Base-by-base conservation (phyloP, 2,113 vertebrate species). In the Nanger granti region DNA sequence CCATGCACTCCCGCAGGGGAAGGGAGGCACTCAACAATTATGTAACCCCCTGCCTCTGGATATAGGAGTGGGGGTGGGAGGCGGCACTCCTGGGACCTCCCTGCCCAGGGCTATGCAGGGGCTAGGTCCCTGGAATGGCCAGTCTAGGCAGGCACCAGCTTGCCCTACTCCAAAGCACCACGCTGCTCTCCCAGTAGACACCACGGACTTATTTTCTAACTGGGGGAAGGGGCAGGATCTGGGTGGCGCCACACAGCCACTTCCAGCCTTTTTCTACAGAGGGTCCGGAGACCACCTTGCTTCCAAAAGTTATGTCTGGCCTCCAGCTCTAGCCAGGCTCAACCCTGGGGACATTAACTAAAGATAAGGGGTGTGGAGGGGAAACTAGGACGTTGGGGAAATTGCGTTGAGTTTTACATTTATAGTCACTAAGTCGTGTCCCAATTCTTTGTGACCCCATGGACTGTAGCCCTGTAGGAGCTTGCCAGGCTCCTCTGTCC, bases 131-230 rank as follows among this genome's bases (percentile, higher is more conserved):
- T 44, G 44, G 66, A 84, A 89, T 82, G 91, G 57, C 96, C 95
- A 94, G 89, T 91, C 49, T 41, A 47, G 88, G 82, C 97, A 96
- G 84, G 97, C 47, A 52, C 7, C 2, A 49, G 59, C 95, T 93
- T 97, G 95, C 34, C 62, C 73, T 82, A 59, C 62, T 92, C 57
- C 37, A 57, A 76, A 88, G 55, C 31, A 20, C 62, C 3, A 59
- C 47, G 18, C 28, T 6, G n/a, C n/a, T 76, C 86, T 90, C 84
- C 29, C 26, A 8, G 24, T 82, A 66, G 79, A 73, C 60, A 95
- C 83, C 34, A 47, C 44, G 31, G 26, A 55, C n/a, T 31, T 60
- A 54, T 57, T 92, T 97, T 64, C 82, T 91, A 86, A 92, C 26
- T 76, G 14, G 66, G 22, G n/a, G 5, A 84, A 34, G 47, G 62